Base-by-base conservation (phyloP, 2,797 vertebrate species). In the Urocyon cinereoargenteus region DNA sequence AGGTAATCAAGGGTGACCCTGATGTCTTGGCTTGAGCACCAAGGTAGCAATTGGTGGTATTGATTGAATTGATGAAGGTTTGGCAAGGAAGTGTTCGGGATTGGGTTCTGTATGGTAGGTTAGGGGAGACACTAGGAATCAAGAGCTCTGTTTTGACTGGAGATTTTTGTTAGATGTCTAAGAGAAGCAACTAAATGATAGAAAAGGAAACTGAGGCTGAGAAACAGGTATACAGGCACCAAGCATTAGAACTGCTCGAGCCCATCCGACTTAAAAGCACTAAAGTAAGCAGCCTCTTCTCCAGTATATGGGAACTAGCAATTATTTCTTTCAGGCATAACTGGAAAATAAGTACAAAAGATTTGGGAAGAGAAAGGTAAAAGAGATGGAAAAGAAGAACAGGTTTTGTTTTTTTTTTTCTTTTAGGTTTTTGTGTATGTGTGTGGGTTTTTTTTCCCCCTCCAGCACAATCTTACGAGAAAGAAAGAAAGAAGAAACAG, bases 141-240 rank as follows among this genome's bases (percentile, higher is more conserved):
- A 53, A 88, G 51, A 81, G 40, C 10, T 78, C 53, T 77, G 53
- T 81, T 92, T 82, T 89, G 73, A 28, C 68, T 51, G 24, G 51
- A 86, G 19, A 26, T 75, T 2, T 31, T 7, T 68, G 15, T 55
- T 83, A 68, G 34, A 83, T n/a, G 68, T 82, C 51, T 45, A 55
- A 70, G 6, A 90, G 90, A 81, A 70, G 21, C 34, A 88, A 49
- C 53, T 73, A 83, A 84, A 3, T 36, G 10, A 73, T 55, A 79
- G 68, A 78, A 78, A 70, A 88, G 24, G 49, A 95, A 87, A 86
- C 49, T 19, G 28, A 91, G 88, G 59, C 51, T 92, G 53, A 62
- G 92, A 87, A 78, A 68, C 5, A 24, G n/a, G 15, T 36, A 57
- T 7, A 14, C 11, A 62, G 64, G 59, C 66, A 22, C 62, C 57